These are phyloP conservation scores for Oligia latruncula DNA, from an alignment of 2,888 invertebrate species.

Conservation along the genomic window DNA sequence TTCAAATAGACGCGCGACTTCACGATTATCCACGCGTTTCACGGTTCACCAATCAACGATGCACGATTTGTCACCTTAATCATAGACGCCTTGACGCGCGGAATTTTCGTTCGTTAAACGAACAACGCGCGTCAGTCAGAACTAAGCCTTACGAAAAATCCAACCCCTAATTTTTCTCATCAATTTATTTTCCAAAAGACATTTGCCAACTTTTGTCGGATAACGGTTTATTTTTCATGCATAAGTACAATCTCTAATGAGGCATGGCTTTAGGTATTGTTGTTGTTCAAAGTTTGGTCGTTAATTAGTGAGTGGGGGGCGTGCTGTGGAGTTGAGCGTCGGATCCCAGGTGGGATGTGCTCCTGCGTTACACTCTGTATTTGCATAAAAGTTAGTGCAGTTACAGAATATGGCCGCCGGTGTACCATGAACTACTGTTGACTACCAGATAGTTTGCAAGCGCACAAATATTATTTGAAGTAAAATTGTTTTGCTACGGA, in stretches of 20 bases:
- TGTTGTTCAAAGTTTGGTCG: conserved; percentile 79
- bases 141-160: conserved; percentile 25
- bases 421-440: conserved; percentile 67
- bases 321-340: conserved; percentile 68
- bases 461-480: conserved; percentile 61
- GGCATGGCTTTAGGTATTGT: conserved; percentile 75
- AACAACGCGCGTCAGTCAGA: not conserved
- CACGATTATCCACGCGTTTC: not conserved
- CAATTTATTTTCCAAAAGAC: conserved; percentile 52
- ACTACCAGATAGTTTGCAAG: conserved; percentile 56
- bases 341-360: conserved; percentile 82
- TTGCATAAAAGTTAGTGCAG: conserved; percentile 82
- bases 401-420: conserved; percentile 70
- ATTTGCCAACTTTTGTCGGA: conserved; percentile 51
- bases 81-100: not conserved
- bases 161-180: conserved; percentile 31
- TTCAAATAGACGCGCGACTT: not conserved
- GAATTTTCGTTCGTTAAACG: not conserved
- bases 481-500: conserved; percentile 66
- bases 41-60: conserved; percentile 1
- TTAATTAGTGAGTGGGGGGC: conserved; percentile 80
- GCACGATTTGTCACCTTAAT: not conserved
- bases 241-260: conserved; percentile 74
- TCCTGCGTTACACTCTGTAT: conserved; percentile 74
- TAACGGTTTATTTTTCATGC: conserved; percentile 62